Evolutionary conservation across 2,113 vertebrate species (phyloP).

Genomic region (Hydrochoerus hydrochaeris): DNA sequence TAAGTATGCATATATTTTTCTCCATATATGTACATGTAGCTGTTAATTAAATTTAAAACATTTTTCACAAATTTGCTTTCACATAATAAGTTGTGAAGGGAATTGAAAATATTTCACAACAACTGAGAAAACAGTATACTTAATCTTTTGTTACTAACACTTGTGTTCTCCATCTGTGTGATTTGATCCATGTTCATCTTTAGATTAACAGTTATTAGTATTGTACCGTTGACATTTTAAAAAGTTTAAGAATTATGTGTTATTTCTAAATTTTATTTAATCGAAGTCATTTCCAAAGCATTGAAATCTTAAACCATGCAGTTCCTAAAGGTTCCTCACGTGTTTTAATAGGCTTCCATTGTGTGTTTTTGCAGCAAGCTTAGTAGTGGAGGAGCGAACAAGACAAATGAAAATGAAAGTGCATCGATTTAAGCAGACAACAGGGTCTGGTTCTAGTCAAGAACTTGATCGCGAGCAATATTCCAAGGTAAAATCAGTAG

Average conservation of each 20-base stretch:
- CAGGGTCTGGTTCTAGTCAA: constrained; percentile 95
- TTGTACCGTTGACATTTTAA: constrained; percentile 76
- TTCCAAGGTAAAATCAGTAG: constrained; percentile 88
- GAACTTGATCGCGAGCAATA: constrained; percentile 94
- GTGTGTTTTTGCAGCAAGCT: constrained; percentile 91
- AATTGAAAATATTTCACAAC: constrained; percentile 27
- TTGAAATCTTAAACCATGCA: constrained; percentile 75
- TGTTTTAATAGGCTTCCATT: constrained; percentile 87
- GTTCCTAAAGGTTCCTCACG: constrained; percentile 19
- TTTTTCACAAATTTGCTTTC: constrained; percentile 4
- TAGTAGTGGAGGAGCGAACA: constrained; percentile 94
- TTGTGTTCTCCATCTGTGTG: constrained; percentile 79
- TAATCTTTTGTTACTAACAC: constrained; percentile 75
- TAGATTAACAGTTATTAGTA: constrained; percentile 28
- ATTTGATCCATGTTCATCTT: constrained; percentile 43
- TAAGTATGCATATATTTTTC: constrained; percentile 3
- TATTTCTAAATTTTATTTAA: constrained; percentile 76
- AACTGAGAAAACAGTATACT: constrained; percentile 34
- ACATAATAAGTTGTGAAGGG: neutral
- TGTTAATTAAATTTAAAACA: neutral
- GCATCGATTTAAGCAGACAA: constrained; percentile 94
- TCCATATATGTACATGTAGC: constrained; percentile 1
- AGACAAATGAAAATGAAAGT: constrained; percentile 96
- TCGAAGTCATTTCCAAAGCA: constrained; percentile 73
- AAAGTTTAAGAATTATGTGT: constrained; percentile 71